These are phyloP conservation scores for Neosilurus mollespiculum DNA, from an alignment of 2,797 vertebrate species.

Conservation along the genomic window DNA sequence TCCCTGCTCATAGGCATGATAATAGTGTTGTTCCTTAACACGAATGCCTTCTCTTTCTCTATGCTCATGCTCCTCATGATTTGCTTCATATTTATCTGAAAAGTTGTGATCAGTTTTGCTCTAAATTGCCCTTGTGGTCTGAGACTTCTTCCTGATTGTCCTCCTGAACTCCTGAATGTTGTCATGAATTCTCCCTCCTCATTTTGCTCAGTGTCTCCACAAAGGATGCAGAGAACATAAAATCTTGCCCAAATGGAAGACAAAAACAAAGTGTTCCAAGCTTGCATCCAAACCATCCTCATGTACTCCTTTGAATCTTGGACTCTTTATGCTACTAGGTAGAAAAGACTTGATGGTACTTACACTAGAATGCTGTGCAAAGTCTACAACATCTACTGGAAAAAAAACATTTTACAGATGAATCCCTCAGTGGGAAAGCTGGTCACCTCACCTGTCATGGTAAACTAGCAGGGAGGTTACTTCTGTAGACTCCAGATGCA, in stretches of 20 bases:
- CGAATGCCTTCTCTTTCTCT: background rate
- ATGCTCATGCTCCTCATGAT: background rate
- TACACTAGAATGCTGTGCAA: too few relatives aligned
- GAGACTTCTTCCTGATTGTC: background rate
- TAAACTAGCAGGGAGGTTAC: too few relatives aligned
- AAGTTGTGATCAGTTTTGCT: background rate
- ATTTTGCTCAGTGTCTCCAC: background rate
- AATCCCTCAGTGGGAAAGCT: too few relatives aligned
- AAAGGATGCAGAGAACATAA: background rate
- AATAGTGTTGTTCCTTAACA: slow-evolving; percentile 1
- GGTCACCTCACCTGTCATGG: too few relatives aligned
- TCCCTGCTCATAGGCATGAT: background rate
- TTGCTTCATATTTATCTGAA: background rate
- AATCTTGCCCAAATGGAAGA: background rate
- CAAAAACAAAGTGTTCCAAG: too few relatives aligned
- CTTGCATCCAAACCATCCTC: too few relatives aligned
- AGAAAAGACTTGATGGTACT: too few relatives aligned
- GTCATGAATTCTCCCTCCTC: background rate
- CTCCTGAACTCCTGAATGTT: background rate
- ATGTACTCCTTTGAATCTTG: too few relatives aligned
- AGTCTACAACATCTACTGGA: too few relatives aligned
- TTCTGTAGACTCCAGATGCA: too few relatives aligned
- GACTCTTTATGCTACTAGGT: too few relatives aligned
- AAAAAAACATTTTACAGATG: too few relatives aligned
- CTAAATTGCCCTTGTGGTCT: background rate